A percentile compares a stretch with the other conserved stretches of the same genome.
These are phyloP conservation scores for Spea bombifrons DNA, from an alignment of 2,113 vertebrate genomes.

Conservation along the genomic window DNA sequence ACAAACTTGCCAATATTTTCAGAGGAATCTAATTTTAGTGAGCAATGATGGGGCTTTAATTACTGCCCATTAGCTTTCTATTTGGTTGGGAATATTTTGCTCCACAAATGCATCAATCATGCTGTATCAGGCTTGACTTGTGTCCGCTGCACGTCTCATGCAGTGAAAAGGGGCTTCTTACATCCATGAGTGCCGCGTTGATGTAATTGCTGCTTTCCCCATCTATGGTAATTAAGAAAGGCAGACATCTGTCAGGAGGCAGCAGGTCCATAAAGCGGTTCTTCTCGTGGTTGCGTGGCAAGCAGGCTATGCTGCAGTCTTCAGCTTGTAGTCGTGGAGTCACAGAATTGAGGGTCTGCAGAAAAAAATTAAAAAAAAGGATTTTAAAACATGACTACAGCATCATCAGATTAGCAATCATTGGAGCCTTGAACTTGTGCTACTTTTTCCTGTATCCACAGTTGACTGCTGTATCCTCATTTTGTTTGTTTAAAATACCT, in stretches of 20 bases:
- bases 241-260: constrained; percentile 96
- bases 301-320: constrained; percentile 97
- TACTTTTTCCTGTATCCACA: too few species aligned
- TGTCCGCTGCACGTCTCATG: neutral
- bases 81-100: constrained; percentile 12
- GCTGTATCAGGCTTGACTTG: constrained; percentile 4
- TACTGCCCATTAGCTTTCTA: constrained; percentile 37
- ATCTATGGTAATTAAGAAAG: constrained; percentile 98
- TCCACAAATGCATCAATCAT: constrained; percentile 27
- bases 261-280: constrained; percentile 98
- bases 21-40: constrained; percentile 28
- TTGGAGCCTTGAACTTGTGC: too few species aligned
- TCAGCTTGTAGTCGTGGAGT: constrained; percentile 95
- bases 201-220: constrained; percentile 99
- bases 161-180: constrained; percentile 76
- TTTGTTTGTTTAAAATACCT: too few species aligned
- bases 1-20: constrained; percentile 38
- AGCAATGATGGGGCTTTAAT: constrained; percentile 37
- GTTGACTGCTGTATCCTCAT: too few species aligned
- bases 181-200: constrained; percentile 97
- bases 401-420: too few species aligned
- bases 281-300: constrained; percentile 98
- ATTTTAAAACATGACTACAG: neutral
- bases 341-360: constrained; percentile 95
- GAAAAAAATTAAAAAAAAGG: constrained; percentile 41